Evolutionary conservation across 1,140 invertebrate species (phyloP).

Genomic region (Drosophila ercepeae): DNA sequence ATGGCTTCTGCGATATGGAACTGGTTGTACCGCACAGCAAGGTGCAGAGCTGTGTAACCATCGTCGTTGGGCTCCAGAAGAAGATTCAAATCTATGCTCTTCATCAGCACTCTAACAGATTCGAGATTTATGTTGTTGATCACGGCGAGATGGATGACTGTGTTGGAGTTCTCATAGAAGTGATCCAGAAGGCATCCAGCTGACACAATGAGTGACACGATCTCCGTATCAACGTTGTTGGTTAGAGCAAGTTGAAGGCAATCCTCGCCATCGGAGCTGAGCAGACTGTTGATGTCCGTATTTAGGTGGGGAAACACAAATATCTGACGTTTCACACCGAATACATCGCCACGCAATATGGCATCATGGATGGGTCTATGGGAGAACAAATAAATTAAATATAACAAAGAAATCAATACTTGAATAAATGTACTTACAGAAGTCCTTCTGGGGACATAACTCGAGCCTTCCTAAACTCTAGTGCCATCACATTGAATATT

Average conservation of each 20-base stretch:
- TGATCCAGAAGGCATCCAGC: constrained; percentile 44
- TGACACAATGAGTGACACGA: constrained; percentile 45
- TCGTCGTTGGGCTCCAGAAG: constrained; percentile 68
- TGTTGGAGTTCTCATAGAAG: constrained; percentile 68
- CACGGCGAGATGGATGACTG: constrained; percentile 63
- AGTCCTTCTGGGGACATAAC: constrained; percentile 34
- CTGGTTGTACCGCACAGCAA: constrained; percentile 65
- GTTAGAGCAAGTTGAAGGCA: constrained; percentile 65
- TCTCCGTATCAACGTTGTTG: constrained; percentile 47
- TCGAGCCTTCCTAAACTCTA: constrained; percentile 4
- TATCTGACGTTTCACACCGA: constrained; percentile 44
- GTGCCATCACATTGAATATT: constrained; percentile 34
- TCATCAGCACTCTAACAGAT: constrained; percentile 52
- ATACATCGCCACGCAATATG: constrained; percentile 43
- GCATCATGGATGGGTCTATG: constrained; percentile 69
- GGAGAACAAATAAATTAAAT: neutral
- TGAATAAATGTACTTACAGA: constrained; percentile 41
- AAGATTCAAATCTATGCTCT: constrained; percentile 60
- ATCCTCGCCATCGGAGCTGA: constrained; percentile 66
- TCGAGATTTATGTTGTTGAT: constrained; percentile 63
- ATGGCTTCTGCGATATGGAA: constrained; percentile 67
- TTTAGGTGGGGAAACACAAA: constrained; percentile 44
- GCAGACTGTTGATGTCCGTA: constrained; percentile 54
- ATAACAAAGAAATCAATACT: neutral
- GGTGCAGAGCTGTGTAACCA: constrained; percentile 70